Base-by-base conservation (phyloP, 2,888 invertebrate genomes). In the Tetanocera ferruginea region DNA sequence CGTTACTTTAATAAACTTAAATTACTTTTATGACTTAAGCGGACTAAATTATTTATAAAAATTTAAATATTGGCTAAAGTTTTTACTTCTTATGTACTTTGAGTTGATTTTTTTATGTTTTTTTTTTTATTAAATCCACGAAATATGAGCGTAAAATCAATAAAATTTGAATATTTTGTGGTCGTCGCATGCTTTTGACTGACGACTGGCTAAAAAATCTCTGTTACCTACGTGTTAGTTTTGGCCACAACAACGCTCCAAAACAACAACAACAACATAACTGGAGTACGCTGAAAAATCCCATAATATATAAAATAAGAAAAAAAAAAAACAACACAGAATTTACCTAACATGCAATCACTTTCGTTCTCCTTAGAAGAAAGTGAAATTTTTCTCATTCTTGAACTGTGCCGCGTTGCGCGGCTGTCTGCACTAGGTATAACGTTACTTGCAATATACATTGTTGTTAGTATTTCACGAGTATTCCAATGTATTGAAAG, bases 91-190 rank as follows among this genome's bases (percentile, higher is more conserved):
- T 51, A 49, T 31, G 31, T 28, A 2, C 19, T 23, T 19, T 5
- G 19, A 55, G 55, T 55, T 49, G 49, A 9, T n/a, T 43, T 43
- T 60, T 60, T 28, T 11, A 9, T 3, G 5, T 57, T 5, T 57
- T 57, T n/a, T 57, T 19, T 72, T 11, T 51, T 51, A 49, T 67
- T 43, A n/a, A 43, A 9, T 82, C 79, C 79, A 80, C 82, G 67
- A 75, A 75, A 75, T 67, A 66, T 75, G 81, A 81, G 79, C 78
- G 82, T 81, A 85, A 88, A 87, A 87, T 87, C 87, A 83, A 87
- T 87, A 88, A 83, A 87, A 87, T 88, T 87, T 88, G 87, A 88
- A 87, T 87, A 88, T 86, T 85, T 86, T 85, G 75, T 51, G 49
- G 57, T 28, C 62, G 34, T 66, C 49, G 31, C 49, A 37, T 37